phyloP scores from a whole-genome alignment of 35 echinoderm and acorn worm genomes.

The Patiria miniata region DNA sequence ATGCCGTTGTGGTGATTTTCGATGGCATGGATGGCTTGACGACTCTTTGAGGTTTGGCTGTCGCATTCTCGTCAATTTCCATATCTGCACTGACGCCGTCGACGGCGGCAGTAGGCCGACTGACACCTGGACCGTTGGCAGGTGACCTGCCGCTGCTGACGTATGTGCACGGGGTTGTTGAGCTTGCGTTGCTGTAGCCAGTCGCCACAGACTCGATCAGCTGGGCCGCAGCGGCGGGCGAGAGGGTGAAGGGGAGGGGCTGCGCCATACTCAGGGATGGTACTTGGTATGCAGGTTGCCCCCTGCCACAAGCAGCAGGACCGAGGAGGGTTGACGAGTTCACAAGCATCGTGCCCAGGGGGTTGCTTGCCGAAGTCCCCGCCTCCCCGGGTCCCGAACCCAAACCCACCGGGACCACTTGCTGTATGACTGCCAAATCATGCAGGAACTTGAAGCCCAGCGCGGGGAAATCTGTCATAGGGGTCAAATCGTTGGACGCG shows the following conservation, averaged over 20 bases:
- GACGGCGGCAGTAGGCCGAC: background rate
- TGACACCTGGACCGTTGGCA: background rate
- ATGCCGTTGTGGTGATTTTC: background rate
- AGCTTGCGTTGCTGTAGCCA: background rate
- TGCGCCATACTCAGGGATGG: background rate
- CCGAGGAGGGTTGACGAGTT: conserved; percentile 10
- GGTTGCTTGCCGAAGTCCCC: background rate
- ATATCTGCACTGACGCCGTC: background rate
- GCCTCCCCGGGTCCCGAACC: background rate
- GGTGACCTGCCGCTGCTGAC: background rate
- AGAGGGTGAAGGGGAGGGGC: background rate
- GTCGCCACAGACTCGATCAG: background rate
- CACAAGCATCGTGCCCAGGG: background rate
- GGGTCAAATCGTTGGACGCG: background rate
- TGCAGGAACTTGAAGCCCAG: conserved; percentile 37
- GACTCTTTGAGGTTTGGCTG: background rate
- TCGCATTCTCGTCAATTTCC: background rate
- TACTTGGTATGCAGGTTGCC: background rate
- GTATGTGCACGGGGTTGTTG: background rate
- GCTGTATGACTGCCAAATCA: conserved; percentile 15
- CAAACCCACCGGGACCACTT: conserved; percentile 4
- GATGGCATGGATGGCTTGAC: conserved; percentile 13
- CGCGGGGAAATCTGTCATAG: conserved; percentile 31
- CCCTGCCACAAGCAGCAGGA: background rate
- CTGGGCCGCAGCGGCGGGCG: background rate